phyloP scores from a whole-genome alignment of 2,888 invertebrate genomes.

The Boloria selene region DNA sequence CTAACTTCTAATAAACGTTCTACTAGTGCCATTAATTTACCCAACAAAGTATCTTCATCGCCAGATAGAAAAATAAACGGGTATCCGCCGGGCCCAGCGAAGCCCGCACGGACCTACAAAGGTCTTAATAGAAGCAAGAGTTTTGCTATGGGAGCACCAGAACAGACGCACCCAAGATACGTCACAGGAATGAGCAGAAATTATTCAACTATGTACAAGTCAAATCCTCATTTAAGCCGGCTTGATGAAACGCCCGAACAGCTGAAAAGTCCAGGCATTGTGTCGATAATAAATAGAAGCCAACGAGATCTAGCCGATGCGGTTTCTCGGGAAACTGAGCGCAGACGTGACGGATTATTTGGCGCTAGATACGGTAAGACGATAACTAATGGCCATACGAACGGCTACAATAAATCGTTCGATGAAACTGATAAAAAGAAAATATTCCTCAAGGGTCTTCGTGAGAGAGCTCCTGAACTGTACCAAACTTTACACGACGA shows the following conservation, averaged over 20 bases:
- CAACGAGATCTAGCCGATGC: constrained; percentile 89
- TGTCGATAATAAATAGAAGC: constrained; percentile 92
- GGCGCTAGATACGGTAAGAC: constrained; percentile 83
- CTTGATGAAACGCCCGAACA: constrained; percentile 87
- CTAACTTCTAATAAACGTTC: constrained; percentile 81
- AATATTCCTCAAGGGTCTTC: constrained; percentile 86
- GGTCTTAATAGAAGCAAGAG: constrained; percentile 91
- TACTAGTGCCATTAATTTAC: constrained; percentile 86
- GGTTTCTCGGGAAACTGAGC: constrained; percentile 77
- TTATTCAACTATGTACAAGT: constrained; percentile 86
- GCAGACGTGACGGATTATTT: constrained; percentile 78
- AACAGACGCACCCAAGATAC: constrained; percentile 76
- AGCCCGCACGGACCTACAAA: constrained; percentile 90
- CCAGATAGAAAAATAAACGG: constrained; percentile 73
- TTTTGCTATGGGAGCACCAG: constrained; percentile 89
- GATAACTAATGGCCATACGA: constrained; percentile 74
- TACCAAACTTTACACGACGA: constrained; percentile 87
- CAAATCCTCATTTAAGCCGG: constrained; percentile 88
- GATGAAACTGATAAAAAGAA: constrained; percentile 84
- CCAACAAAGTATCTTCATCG: constrained; percentile 65
- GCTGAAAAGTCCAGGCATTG: constrained; percentile 92
- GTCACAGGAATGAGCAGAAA: constrained; percentile 74
- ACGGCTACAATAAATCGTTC: constrained; percentile 70
- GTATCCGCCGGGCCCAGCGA: constrained; percentile 85
- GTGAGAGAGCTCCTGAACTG: constrained; percentile 87